Evolutionary conservation across 2,113 vertebrate genomes (phyloP), one percentile per base, ranked within the genome.

Genomic region (Alethe diademata): DNA sequence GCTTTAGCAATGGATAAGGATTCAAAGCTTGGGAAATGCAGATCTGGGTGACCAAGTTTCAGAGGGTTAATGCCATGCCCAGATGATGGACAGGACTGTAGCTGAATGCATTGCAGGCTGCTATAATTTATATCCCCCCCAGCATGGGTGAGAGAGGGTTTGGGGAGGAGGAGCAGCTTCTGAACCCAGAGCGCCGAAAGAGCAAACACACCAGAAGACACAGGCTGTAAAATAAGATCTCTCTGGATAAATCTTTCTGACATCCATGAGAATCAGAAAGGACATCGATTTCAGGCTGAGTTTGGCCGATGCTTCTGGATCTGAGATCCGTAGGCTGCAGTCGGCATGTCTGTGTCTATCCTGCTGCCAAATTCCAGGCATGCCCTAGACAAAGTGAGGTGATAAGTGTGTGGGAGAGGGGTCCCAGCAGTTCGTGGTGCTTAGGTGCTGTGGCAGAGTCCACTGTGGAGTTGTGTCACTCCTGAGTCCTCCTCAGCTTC

Each of bases 41-140:
- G 90, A 92, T 74, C 92, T 78, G 83, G 33, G 79, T 84, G 90
- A 92, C 94, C 86, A 84, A 25, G 60, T 94, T 95, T 94, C 85
- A 80, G 71, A 67, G 86, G 90, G 94, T 92, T 96, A 95, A 94
- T 92, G 61, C 85, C 76, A 64, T 0, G 7, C 57, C 57, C 22
- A 80, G 76, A 53, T 90, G 92, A 96, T 80, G 65, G 95, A 78
- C 86, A 71, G 85, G 76, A 48, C 36, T 0, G 0, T 20, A 80
- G 75, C 47, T 29, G 25, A 81, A 61, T 25, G 45, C 19, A 19
- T 28, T 58, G 53, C 45, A 87, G 84, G 38, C 73, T 79, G 50
- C n/a, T 78, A 48, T 73, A 67, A 90, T 88, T 90, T 88, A 93
- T 57, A 83, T 73, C 48, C 20, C n/a, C n/a, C 64, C 12, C 50